phyloP scores from a whole-genome alignment of 2,888 invertebrate genomes.

The Cremastobaeus sp. region DNA sequence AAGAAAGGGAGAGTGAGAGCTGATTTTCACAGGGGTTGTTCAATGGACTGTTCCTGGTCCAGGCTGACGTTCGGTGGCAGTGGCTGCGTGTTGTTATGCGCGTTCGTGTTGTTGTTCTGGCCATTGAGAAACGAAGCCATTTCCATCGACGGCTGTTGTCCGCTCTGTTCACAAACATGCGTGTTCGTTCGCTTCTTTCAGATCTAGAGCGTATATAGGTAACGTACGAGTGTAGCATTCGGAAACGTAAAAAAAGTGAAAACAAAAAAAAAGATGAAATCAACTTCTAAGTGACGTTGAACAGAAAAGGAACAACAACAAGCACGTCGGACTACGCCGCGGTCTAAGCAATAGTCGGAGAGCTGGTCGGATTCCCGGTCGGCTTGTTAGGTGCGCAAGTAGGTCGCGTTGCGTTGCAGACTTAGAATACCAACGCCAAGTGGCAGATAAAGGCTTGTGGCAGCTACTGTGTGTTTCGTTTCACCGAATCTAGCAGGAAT shows the following conservation, averaged over 20 bases:
- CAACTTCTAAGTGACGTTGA: slow-evolving; percentile 50
- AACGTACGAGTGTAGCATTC: slow-evolving; percentile 75
- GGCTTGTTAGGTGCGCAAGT: slow-evolving; percentile 36
- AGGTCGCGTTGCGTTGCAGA: slow-evolving; percentile 17
- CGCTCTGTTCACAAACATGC: slow-evolving; percentile 78
- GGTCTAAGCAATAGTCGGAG: slow-evolving; percentile 18
- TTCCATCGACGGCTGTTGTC: slow-evolving; percentile 77
- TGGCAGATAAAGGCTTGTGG: slow-evolving; percentile 24
- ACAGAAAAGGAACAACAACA: slow-evolving; percentile 36
- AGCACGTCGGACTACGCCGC: slow-evolving; percentile 25
- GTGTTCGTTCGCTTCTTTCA: slow-evolving; percentile 78
- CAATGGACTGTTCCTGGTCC: slow-evolving; percentile 70
- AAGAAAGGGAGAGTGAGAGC: slow-evolving; percentile 16
- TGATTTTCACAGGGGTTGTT: slow-evolving; percentile 68
- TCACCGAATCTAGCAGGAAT: slow-evolving; percentile 25
- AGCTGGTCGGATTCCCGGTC: slow-evolving; percentile 19
- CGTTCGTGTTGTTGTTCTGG: slow-evolving; percentile 77
- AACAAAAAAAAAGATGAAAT: slow-evolving; percentile 64
- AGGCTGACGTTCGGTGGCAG: slow-evolving; percentile 65
- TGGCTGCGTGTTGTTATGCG: slow-evolving; percentile 69
- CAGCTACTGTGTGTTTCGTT: slow-evolving; percentile 26
- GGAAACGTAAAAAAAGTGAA: slow-evolving; percentile 64
- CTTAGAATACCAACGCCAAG: slow-evolving; percentile 7
- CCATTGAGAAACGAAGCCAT: slow-evolving; percentile 78
- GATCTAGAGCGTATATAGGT: slow-evolving; percentile 76